phyloP scores from a whole-genome alignment of 2,888 invertebrate genomes.

The Caenorhabditis sp. region DNA sequence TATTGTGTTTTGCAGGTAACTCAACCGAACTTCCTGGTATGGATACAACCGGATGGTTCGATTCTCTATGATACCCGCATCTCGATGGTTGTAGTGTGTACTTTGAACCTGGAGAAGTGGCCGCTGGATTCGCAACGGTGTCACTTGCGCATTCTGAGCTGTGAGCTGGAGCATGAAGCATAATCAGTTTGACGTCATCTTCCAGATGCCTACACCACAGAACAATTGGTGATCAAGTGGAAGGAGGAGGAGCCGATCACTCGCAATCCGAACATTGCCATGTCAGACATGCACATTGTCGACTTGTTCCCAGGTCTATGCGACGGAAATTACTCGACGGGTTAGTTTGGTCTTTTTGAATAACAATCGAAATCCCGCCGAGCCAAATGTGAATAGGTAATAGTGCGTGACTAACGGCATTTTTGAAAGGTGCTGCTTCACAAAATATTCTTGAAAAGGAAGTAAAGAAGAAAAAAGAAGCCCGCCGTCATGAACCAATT shows the following conservation, averaged over 20 bases:
- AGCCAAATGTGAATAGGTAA: constrained; percentile 51
- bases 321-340: constrained; percentile 78
- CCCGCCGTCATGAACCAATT: constrained; percentile 31
- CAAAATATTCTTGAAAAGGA: too few species aligned
- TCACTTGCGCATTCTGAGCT: constrained; percentile 77
- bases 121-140: constrained; percentile 78
- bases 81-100: constrained; percentile 77
- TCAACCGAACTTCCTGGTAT: constrained; percentile 78
- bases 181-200: constrained; percentile 54
- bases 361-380: constrained; percentile 29
- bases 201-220: constrained; percentile 79
- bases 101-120: constrained; percentile 77
- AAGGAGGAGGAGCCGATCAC: constrained; percentile 73
- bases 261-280: constrained; percentile 76
- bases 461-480: constrained; percentile 10
- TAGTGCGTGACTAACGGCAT: constrained; percentile 52
- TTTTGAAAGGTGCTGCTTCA: constrained; percentile 48
- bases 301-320: constrained; percentile 74
- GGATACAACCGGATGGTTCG: constrained; percentile 79
- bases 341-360: constrained; percentile 51
- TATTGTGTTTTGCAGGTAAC: constrained; percentile 70
- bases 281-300: constrained; percentile 79
- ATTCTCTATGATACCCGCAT: constrained; percentile 77
- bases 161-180: constrained; percentile 66
- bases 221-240: constrained; percentile 77